Percentiles rank a stretch among this genome's conserved stretches.
These are phyloP conservation scores for Diaperis boleti DNA, from an alignment of 2,888 invertebrate species.

Conservation along the genomic window DNA sequence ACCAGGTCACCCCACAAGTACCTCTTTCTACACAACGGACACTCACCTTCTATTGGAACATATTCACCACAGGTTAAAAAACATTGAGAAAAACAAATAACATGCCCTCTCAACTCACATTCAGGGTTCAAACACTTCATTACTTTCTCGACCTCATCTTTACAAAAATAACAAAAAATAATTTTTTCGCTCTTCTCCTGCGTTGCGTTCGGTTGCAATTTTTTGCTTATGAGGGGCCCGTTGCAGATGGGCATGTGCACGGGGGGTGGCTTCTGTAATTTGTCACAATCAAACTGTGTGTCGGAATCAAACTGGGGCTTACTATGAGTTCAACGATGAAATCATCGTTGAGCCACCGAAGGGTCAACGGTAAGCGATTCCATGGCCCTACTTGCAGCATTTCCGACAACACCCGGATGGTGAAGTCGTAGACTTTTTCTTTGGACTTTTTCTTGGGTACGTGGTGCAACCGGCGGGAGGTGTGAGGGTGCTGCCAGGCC, in stretches of 20 bases:
- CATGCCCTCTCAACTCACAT: conserved; percentile 77
- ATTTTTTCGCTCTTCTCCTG: conserved; percentile 28
- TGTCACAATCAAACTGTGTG: too few species aligned
- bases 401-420: conserved; percentile 81
- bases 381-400: conserved; percentile 91
- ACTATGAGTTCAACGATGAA: conserved; percentile 77
- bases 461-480: conserved; percentile 83
- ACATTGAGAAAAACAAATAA: conserved; percentile 79
- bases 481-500: conserved; percentile 97
- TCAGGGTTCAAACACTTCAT: conserved; percentile 75
- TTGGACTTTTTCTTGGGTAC: conserved; percentile 74
- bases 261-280: conserved; percentile 73
- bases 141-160: conserved; percentile 60
- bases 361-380: conserved; percentile 84
- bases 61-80: conserved; percentile 75
- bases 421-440: conserved; percentile 81
- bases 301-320: conserved; percentile 59
- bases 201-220: conserved; percentile 10
- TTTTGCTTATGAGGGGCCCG: conserved; percentile 78
- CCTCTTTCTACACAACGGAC: conserved; percentile 78
- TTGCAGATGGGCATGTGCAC: conserved; percentile 84
- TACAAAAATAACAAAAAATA: conserved; percentile 68
- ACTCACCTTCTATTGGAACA: conserved; percentile 84
- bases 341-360: conserved; percentile 88
- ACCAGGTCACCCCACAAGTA: conserved; percentile 88